These are phyloP conservation scores for Psittacus erithacus DNA, from an alignment of 2,113 vertebrate species.

Conservation along the genomic window DNA sequence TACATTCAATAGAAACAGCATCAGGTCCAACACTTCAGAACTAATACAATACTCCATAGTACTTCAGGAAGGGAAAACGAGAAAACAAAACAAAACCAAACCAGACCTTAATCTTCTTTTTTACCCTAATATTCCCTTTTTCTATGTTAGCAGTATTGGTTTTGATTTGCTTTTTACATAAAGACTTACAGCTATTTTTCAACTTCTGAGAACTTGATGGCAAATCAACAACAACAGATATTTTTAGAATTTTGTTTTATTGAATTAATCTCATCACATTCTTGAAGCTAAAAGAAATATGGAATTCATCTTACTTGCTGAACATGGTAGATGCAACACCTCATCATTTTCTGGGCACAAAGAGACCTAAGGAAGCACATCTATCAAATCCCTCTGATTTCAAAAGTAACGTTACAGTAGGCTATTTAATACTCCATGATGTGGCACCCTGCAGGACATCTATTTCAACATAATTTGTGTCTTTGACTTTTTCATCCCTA, in stretches of 20 bases:
- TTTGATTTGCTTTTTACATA: background rate
- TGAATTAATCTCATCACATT: background rate
- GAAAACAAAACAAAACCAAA: background rate
- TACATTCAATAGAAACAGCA: background rate
- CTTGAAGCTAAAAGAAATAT: background rate
- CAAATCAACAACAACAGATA: background rate
- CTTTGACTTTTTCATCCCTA: background rate
- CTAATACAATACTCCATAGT: background rate
- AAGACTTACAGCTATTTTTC: background rate
- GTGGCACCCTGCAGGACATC: accelerated
- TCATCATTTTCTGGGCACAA: background rate
- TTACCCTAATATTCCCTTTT: background rate
- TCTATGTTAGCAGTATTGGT: background rate
- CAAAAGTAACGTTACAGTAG: background rate
- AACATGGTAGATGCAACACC: background rate
- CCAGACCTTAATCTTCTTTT: background rate
- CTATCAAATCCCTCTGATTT: background rate
- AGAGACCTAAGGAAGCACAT: background rate
- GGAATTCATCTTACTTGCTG: background rate
- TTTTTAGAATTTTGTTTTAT: background rate
- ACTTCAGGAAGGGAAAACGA: background rate
- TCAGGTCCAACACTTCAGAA: background rate
- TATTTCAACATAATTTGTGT: background rate
- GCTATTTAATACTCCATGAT: background rate
- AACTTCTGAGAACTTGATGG: background rate